A percentile compares a stretch with the other conserved stretches of the same genome.
Conservation (phyloP, 2,888 invertebrate genomes). For the Schizaphis graminum region DNA sequence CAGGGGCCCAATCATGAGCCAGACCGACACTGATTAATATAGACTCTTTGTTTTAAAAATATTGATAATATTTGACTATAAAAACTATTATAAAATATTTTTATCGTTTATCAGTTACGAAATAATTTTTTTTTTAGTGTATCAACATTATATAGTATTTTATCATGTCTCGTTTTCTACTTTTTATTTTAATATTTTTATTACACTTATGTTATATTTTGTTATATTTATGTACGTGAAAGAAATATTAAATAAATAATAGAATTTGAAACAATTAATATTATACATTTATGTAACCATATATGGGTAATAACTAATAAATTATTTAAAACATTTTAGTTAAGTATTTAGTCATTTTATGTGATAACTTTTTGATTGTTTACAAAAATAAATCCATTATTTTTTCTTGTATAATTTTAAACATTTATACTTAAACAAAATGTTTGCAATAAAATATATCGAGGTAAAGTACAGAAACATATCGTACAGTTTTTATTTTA, state of each 20-base stretch:
- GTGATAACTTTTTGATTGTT: neutral
- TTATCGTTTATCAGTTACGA: neutral
- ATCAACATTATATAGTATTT: neutral
- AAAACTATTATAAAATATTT: neutral
- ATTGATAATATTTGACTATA: neutral
- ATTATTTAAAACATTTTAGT: neutral
- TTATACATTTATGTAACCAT: neutral
- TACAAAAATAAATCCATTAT: neutral
- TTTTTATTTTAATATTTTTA: neutral
- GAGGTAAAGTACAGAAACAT: neutral
- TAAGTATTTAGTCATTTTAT: neutral
- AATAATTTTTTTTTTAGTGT: neutral
- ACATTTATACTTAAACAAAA: neutral
- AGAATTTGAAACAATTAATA: neutral
- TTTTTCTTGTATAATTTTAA: neutral
- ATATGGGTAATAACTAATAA: neutral
- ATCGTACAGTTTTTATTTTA: neutral
- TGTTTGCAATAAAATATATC: neutral
- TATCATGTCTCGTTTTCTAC: neutral
- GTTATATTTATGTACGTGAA: neutral
- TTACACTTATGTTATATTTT: neutral
- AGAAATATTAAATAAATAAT: neutral
- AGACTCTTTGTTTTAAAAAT: neutral
- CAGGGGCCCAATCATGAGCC: too few relatives aligned
- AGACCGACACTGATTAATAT: too few relatives aligned